These are phyloP conservation scores for Drosophila seclusa DNA, from an alignment of 2,888 invertebrate species.

Conservation along the genomic window DNA sequence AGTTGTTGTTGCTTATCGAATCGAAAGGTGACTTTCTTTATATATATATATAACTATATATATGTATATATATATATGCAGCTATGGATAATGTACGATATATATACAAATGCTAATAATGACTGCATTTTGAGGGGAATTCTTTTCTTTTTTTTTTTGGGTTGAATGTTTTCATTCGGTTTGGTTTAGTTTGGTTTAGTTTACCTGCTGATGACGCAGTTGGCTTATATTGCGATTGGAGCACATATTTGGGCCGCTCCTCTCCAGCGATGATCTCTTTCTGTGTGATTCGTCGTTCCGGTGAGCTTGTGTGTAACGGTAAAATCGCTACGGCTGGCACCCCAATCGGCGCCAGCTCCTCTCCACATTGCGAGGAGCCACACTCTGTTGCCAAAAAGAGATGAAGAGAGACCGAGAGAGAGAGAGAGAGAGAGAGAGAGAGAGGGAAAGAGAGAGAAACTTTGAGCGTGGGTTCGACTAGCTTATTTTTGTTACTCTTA, in stretches of 20 bases:
- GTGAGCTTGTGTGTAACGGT: slow-evolving; percentile 84
- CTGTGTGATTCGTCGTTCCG: slow-evolving; percentile 86
- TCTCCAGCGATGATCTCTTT: slow-evolving; percentile 89
- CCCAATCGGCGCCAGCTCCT: slow-evolving; percentile 82
- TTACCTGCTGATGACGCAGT: slow-evolving; percentile 64
- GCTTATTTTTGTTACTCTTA: neutral
- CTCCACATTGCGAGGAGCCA: slow-evolving; percentile 82
- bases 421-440: neutral
- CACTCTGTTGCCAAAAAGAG: slow-evolving; percentile 73
- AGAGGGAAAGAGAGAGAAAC: neutral
- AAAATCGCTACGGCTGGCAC: slow-evolving; percentile 84
- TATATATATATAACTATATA: neutral
- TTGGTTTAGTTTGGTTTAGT: neutral
- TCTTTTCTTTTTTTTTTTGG: neutral
- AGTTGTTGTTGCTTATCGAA: slow-evolving; percentile 24
- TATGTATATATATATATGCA: neutral
- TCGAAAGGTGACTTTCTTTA: neutral
- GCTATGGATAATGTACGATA: slow-evolving; percentile 22
- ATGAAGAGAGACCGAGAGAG: neutral
- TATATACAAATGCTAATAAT: slow-evolving; percentile 20
- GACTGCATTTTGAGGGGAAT: neutral
- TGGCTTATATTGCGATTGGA: slow-evolving; percentile 83
- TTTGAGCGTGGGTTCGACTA: neutral
- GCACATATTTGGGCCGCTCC: slow-evolving; percentile 87
- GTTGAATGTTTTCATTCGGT: neutral